Conservation (phyloP, 1,140 invertebrate species). For the Diorhabda carinulata region DNA sequence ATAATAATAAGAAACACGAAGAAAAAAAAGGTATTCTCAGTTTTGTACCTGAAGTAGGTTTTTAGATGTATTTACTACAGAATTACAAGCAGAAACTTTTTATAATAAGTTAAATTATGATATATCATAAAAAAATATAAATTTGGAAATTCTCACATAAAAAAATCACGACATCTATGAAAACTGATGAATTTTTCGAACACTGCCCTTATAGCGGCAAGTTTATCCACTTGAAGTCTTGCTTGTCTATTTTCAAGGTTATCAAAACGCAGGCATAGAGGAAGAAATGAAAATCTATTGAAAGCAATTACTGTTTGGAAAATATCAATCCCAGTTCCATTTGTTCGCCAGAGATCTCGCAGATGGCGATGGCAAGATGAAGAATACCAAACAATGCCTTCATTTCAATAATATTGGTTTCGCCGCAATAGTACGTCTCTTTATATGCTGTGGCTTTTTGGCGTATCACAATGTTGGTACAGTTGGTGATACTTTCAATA, state of each 20-base stretch:
- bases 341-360: constrained; percentile 7
- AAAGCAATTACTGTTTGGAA: constrained; percentile 11
- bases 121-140: no score
- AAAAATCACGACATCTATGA: no score
- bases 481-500: background rate
- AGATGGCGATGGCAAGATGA: constrained; percentile 6
- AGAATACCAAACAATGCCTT: constrained; percentile 8
- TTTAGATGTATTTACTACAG: no score
- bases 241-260: constrained; percentile 10
- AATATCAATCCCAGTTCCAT: constrained; percentile 6
- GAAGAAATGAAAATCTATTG: constrained; percentile 15
- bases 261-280: constrained; percentile 18
- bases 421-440: background rate
- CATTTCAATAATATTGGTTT: constrained; percentile 7
- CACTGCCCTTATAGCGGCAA: constrained; percentile 6
- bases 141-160: no score
- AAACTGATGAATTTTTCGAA: constrained; percentile 5
- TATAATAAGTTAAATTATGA: no score
- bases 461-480: constrained; percentile 6
- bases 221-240: constrained; percentile 8
- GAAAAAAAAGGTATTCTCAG: no score
- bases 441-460: constrained; percentile 1
- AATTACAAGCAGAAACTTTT: no score
- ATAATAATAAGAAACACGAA: no score
- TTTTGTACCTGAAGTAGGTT: no score